phyloP scores from a whole-genome alignment of 2,888 invertebrate genomes.

The Halictus ligatus region DNA sequence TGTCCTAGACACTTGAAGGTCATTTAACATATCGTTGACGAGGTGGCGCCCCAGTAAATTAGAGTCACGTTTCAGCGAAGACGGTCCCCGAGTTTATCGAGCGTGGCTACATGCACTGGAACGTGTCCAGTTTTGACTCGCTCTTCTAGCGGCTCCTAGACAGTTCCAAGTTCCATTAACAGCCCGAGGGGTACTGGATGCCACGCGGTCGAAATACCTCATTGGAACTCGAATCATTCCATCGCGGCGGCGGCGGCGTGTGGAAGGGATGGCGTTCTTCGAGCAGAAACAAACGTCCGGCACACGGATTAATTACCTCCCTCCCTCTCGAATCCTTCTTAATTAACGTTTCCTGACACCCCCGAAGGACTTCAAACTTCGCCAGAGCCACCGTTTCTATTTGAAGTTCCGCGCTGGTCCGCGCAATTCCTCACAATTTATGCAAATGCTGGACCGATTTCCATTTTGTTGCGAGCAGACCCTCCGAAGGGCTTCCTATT shows the following conservation, averaged over 20 bases:
- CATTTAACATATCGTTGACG: neutral
- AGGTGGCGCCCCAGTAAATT: neutral
- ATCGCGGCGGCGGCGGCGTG: neutral
- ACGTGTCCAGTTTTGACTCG: slow-evolving; percentile 61
- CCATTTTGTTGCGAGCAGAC: neutral
- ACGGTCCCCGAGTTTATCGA: slow-evolving; percentile 35
- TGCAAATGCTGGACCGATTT: slow-evolving; percentile 33
- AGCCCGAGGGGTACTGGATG: slow-evolving; percentile 46
- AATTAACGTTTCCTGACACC: slow-evolving; percentile 31
- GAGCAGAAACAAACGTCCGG: slow-evolving; percentile 44
- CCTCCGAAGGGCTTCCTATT: neutral
- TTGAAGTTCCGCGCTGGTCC: slow-evolving; percentile 26
- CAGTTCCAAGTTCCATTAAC: slow-evolving; percentile 64
- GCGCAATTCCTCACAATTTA: slow-evolving; percentile 26
- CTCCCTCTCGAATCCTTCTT: slow-evolving; percentile 34
- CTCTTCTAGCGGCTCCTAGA: slow-evolving; percentile 50
- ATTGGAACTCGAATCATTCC: slow-evolving; percentile 58
- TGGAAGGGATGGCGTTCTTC: slow-evolving; percentile 42
- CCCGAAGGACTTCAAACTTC: slow-evolving; percentile 25
- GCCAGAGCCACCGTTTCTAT: slow-evolving; percentile 28
- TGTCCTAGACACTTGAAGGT: neutral
- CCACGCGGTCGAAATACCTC: slow-evolving; percentile 57
- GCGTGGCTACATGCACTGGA: slow-evolving; percentile 54
- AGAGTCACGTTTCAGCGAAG: slow-evolving; percentile 27
- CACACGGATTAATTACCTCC: slow-evolving; percentile 52